Evolutionary conservation across 1,140 invertebrate species (phyloP), one percentile per base, ranked within the genome.

Genomic region (Drosophila cardini): DNA sequence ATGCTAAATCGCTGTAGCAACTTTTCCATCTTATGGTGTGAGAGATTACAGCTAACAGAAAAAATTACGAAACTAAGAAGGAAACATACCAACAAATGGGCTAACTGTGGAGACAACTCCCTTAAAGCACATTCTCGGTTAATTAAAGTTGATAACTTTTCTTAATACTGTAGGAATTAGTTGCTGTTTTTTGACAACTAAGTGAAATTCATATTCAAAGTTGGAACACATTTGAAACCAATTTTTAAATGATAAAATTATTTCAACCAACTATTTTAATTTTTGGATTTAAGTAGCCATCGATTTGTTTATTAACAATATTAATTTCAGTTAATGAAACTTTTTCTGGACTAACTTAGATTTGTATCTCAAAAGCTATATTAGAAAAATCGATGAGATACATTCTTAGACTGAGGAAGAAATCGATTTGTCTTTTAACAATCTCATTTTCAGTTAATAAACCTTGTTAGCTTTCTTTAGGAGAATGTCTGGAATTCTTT

Each of bases 1-100:
- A 60, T 57, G 73, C 73, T 74, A 40, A 65, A 67, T 45, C 63
- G 72, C 52, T 62, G 46, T 57, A 21, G 60, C 50, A 38, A 9
- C 10, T 30, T 46, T 15, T 9, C 34, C 4, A 6, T 56, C 34
- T 42, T 36, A 42, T 30, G 68, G 45, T 43, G 73, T 53, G 58
- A 72, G 57, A 73, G 69, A 80, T 85, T 74, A 62, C 46, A 42
- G 76, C 63, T 57, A 38, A 38, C 48, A 60, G 9, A 70, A 62
- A 45, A 58, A 71, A 56, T 52, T 21, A 36, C 10, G 4, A 50
- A 76, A 68, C 42, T 46, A 16, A 21, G 32, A 38, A 67, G 21
- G 72, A 38, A 67, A 76, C 34, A 81, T 32, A 40, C 56, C 77
- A 70, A 58, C 77, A 85, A 84, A 85, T 85, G 69, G 71, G 69